Evolutionary conservation across 1,140 invertebrate species (phyloP).

Genomic region (Heliconius melpomene): DNA sequence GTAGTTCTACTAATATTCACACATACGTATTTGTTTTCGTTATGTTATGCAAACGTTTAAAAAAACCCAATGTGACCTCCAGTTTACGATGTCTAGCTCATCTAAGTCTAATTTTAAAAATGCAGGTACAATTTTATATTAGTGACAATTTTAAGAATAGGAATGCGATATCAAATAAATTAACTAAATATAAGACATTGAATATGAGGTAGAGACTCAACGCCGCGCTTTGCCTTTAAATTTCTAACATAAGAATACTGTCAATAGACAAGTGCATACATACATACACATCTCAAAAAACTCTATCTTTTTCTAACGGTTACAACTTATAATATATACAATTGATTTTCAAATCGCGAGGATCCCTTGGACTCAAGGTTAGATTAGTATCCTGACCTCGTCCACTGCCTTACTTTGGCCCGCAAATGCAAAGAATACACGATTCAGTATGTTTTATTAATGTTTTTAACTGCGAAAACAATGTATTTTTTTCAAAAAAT

Average conservation of each 20-base stretch:
- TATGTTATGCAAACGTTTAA: not conserved
- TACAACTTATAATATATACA: constrained; percentile 18
- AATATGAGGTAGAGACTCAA: too few species aligned
- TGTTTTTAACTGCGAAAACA: not conserved
- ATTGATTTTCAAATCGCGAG: constrained; percentile 28
- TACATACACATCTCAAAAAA: not conserved
- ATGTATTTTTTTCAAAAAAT: not conserved
- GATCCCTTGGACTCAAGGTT: constrained; percentile 12
- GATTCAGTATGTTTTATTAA: not conserved
- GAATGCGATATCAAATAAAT: too few species aligned
- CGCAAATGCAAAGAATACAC: not conserved
- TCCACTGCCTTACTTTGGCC: constrained; percentile 16
- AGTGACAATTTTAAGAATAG: too few species aligned
- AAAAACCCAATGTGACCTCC: constrained; percentile 1
- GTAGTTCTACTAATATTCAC: not conserved
- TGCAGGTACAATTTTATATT: not conserved
- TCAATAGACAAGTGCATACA: too few species aligned
- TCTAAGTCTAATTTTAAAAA: constrained; percentile 1
- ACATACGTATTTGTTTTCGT: not conserved
- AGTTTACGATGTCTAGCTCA: constrained; percentile 12
- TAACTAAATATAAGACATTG: too few species aligned
- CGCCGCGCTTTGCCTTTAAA: too few species aligned
- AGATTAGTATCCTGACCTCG: constrained; percentile 2
- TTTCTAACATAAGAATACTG: too few species aligned
- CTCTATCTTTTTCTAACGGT: not conserved